These are phyloP conservation scores for Eurypyga helias DNA, from an alignment of 2,113 vertebrate genomes.

Conservation along the genomic window DNA sequence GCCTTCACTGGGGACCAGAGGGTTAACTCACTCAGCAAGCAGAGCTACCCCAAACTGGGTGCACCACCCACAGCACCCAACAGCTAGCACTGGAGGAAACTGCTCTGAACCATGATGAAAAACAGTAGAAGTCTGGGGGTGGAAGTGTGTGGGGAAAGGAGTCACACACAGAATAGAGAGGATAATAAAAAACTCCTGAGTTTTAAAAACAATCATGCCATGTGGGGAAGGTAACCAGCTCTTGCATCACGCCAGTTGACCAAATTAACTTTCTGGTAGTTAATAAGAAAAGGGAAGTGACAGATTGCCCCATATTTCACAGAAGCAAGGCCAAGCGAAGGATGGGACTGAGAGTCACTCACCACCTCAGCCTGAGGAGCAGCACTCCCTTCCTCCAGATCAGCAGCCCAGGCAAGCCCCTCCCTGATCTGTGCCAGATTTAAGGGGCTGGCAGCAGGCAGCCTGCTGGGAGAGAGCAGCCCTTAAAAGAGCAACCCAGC, in stretches of 20 bases:
- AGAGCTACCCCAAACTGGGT: neutral
- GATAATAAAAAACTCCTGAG: accelerated
- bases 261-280: neutral
- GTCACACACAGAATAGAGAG: neutral
- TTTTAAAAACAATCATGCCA: neutral
- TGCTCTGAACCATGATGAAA: neutral
- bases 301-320: neutral
- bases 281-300: neutral
- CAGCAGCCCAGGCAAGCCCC: neutral
- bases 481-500: neutral
- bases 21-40: neutral
- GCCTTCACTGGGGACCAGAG: neutral
- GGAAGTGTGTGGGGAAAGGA: neutral
- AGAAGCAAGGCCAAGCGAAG: neutral
- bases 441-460: neutral
- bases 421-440: neutral
- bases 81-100: neutral
- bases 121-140: neutral
- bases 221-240: neutral
- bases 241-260: neutral
- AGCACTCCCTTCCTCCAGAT: neutral
- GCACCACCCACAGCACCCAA: neutral
- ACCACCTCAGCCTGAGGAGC: neutral
- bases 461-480: neutral
- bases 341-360: neutral